Conservation (phyloP, 2,888 invertebrate genomes). For the Cephus nigrinus region DNA sequence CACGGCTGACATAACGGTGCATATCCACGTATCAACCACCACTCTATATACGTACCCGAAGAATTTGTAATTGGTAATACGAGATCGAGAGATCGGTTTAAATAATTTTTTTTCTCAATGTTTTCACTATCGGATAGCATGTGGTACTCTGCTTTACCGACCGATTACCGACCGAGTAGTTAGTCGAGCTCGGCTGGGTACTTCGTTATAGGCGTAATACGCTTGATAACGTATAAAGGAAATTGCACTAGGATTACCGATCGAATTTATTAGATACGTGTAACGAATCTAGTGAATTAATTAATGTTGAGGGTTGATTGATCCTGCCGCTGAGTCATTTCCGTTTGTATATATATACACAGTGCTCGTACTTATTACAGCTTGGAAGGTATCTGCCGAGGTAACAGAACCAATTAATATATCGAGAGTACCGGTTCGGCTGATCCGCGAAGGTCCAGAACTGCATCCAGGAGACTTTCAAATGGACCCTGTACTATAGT, state of each 20-base stretch:
- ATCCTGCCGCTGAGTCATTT: not conserved
- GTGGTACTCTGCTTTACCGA: not conserved
- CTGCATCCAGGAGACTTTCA: too few species aligned
- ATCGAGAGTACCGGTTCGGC: too few species aligned
- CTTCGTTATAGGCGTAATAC: not conserved
- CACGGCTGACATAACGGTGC: not conserved
- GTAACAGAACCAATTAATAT: too few species aligned
- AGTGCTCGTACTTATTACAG: not conserved
- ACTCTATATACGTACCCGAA: not conserved
- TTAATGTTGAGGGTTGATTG: not conserved
- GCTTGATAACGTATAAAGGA: not conserved
- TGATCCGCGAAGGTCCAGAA: too few species aligned
- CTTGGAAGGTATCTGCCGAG: too few species aligned
- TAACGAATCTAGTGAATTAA: not conserved
- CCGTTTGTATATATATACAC: not conserved
- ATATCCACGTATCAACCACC: not conserved
- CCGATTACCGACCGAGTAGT: not conserved
- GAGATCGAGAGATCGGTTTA: not conserved
- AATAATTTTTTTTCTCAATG: not conserved
- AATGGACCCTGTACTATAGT: fast-evolving
- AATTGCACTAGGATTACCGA: not conserved
- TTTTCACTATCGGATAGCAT: not conserved
- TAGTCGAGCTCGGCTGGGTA: not conserved
- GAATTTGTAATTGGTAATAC: not conserved
- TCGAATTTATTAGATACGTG: not conserved